Conservation (phyloP, 2,113 vertebrate species). For the Sinocyclocheilus maitianheensis region DNA sequence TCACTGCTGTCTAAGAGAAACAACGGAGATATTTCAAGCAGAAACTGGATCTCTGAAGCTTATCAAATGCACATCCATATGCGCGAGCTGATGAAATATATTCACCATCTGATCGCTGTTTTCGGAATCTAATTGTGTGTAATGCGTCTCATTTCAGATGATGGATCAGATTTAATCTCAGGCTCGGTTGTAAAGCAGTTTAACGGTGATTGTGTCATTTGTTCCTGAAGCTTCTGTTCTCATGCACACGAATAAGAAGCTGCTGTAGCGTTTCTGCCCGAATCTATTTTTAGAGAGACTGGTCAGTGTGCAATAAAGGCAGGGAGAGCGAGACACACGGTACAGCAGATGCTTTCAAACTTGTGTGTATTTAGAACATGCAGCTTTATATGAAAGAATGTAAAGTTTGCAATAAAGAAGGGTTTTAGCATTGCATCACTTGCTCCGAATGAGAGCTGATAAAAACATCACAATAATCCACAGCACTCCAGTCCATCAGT, state of each 20-base stretch:
- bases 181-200: constrained; percentile 14
- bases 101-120: constrained; percentile 28
- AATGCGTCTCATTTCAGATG: constrained; percentile 30
- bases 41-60: background rate
- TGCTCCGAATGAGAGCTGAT: too few species aligned
- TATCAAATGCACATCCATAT: background rate
- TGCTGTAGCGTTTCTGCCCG: background rate
- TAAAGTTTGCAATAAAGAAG: too few species aligned
- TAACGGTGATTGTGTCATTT: constrained; percentile 1
- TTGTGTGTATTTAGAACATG: background rate
- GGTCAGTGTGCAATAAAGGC: background rate
- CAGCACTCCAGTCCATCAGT: too few species aligned
- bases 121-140: constrained; percentile 30
- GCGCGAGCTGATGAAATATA: background rate
- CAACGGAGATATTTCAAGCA: background rate
- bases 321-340: background rate
- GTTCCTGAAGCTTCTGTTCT: constrained; percentile 17
- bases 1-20: background rate
- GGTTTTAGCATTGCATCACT: too few species aligned
- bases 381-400: background rate
- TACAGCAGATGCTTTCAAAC: background rate
- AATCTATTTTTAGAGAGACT: background rate
- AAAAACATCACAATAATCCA: too few species aligned
- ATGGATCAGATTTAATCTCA: constrained; percentile 44
- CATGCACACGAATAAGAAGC: background rate